A percentile compares a stretch with the other conserved stretches of the same genome.
Evolutionary conservation across 2,888 invertebrate species (phyloP).

Genomic region (Scelioninae gen. 1): DNA sequence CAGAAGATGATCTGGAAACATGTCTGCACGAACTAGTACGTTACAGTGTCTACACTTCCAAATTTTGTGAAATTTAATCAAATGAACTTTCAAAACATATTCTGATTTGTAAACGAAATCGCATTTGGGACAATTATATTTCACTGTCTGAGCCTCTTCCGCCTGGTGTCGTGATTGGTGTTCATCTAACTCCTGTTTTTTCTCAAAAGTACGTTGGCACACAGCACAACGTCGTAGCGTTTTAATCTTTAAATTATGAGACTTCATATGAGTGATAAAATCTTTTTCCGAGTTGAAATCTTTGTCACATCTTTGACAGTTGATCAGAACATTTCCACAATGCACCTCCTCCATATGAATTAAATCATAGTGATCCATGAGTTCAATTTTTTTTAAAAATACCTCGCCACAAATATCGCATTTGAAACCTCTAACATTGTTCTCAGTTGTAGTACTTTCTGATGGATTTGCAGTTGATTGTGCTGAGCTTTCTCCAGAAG

Average conservation of each 20-base stretch:
- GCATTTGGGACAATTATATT: slow-evolving; percentile 10
- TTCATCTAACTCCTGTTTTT: background rate
- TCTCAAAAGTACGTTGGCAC: slow-evolving; percentile 40
- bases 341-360: background rate
- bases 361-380: background rate
- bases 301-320: slow-evolving; percentile 36
- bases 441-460: too few species aligned
- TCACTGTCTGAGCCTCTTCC: background rate
- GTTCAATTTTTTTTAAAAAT: background rate
- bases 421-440: background rate
- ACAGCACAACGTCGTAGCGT: slow-evolving; percentile 11
- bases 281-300: slow-evolving; percentile 14
- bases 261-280: slow-evolving; percentile 31
- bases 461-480: too few species aligned
- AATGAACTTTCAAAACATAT: slow-evolving; percentile 24
- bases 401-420: background rate
- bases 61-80: slow-evolving; percentile 7
- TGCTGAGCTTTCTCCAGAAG: too few species aligned
- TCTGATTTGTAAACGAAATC: slow-evolving; percentile 16
- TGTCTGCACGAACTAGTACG: background rate
- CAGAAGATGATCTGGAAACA: slow-evolving; percentile 2
- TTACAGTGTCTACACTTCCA: slow-evolving; percentile 39
- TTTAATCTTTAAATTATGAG: slow-evolving; percentile 5
- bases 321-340: background rate
- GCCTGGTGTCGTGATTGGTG: slow-evolving; percentile 7